Conservation (phyloP, 2,797 vertebrate species). For the Coluber constrictor region DNA sequence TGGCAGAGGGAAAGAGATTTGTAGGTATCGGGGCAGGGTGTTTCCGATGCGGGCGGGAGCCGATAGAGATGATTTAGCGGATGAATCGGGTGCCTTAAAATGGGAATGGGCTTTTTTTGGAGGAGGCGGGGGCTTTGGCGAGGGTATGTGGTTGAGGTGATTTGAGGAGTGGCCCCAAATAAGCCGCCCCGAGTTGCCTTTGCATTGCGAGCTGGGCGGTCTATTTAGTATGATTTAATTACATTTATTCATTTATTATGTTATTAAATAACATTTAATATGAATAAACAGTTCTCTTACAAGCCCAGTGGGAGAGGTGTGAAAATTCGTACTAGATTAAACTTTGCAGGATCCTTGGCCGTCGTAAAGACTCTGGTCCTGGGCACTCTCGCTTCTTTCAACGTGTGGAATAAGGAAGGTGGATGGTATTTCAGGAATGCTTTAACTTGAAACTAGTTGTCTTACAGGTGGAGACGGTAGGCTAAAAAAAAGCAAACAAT, state of each 20-base stretch:
- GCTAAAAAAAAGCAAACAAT: neutral
- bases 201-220: neutral
- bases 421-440: neutral
- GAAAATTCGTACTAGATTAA: neutral
- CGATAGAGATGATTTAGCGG: neutral
- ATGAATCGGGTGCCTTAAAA: neutral
- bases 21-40: neutral
- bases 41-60: neutral
- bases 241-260: too few relatives aligned
- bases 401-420: neutral
- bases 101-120: neutral
- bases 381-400: neutral
- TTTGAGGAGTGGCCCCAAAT: neutral
- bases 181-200: neutral
- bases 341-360: neutral
- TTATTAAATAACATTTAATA: neutral
- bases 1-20: neutral
- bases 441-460: neutral
- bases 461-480: neutral
- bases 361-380: neutral
- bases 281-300: neutral
- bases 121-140: neutral
- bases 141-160: neutral
- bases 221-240: neutral
- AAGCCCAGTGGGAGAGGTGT: neutral